Evolutionary conservation across 2,797 vertebrate species (phyloP).

Genomic region (Stomatorhinus walkeri): DNA sequence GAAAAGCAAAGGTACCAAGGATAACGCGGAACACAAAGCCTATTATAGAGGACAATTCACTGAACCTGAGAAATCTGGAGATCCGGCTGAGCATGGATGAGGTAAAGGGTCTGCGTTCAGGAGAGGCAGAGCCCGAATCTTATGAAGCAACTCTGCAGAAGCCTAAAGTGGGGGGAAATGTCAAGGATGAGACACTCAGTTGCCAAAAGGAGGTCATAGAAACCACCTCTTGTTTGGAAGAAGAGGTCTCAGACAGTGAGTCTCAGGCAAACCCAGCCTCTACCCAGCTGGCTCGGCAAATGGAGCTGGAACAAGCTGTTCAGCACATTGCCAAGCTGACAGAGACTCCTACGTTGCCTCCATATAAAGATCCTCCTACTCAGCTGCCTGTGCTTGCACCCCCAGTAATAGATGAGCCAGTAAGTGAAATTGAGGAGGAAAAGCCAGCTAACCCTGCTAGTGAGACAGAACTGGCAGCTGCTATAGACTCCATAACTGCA

Average conservation of each 20-base stretch:
- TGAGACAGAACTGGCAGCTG: conserved; percentile 89
- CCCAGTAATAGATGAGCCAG: conserved; percentile 46
- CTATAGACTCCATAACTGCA: conserved; percentile 90
- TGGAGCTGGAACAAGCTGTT: conserved; percentile 86
- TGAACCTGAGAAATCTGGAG: conserved; percentile 74
- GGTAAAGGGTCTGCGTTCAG: conserved; percentile 66
- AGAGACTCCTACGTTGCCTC: conserved; percentile 48
- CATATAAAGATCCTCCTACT: conserved; percentile 64
- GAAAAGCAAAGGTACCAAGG: conserved; percentile 59
- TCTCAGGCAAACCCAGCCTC: conserved; percentile 60
- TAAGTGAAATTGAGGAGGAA: conserved; percentile 66
- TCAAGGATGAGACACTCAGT: conserved; percentile 55
- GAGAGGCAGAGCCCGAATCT: conserved; percentile 60
- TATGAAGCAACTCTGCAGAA: conserved; percentile 59
- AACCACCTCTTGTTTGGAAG: conserved; percentile 52
- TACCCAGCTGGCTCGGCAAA: conserved; percentile 67
- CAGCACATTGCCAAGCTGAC: conserved; percentile 91
- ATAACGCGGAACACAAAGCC: conserved; percentile 64
- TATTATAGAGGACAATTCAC: conserved; percentile 60
- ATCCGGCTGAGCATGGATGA: conserved; percentile 72
- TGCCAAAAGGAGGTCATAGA: conserved; percentile 48
- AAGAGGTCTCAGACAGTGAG: conserved; percentile 48
- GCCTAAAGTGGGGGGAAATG: conserved; percentile 46
- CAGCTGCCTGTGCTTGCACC: conserved; percentile 50
- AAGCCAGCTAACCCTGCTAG: conserved; percentile 82